Evolutionary conservation across 1,140 invertebrate species (phyloP).

Genomic region (Theocolax elegans): DNA sequence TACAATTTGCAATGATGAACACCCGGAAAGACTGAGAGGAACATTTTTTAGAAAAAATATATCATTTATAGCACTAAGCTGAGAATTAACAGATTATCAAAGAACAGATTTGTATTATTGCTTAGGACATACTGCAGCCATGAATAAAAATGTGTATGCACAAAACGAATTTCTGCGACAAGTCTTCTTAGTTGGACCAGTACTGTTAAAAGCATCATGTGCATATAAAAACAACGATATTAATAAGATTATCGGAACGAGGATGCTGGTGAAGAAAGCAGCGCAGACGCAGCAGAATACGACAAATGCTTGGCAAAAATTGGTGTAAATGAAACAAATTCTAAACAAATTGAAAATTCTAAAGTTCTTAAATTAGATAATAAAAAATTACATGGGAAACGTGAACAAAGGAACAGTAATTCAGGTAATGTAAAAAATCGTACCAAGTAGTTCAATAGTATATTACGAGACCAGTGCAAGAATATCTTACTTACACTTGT

Average conservation of each 20-base stretch:
- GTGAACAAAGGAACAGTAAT: no score
- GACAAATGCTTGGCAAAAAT: no score
- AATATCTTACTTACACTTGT: no score
- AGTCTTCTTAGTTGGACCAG: neutral
- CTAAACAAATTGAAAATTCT: no score
- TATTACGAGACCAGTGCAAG: no score
- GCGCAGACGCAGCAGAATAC: no score
- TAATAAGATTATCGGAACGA: neutral
- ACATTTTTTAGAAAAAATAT: neutral
- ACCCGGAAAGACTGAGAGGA: neutral
- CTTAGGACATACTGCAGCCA: neutral
- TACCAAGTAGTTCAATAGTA: no score
- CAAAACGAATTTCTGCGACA: neutral
- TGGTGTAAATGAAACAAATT: no score
- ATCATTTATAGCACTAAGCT: neutral
- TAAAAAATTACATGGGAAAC: no score
- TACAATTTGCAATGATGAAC: neutral
- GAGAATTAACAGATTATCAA: neutral
- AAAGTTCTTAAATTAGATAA: no score
- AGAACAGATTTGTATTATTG: neutral
- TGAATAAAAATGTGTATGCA: neutral
- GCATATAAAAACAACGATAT: neutral
- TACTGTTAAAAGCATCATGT: neutral
- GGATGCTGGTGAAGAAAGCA: no score
- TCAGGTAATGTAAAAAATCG: no score